These are phyloP conservation scores for Mirounga angustirostris DNA, from an alignment of 2,113 vertebrate genomes.

Conservation along the genomic window DNA sequence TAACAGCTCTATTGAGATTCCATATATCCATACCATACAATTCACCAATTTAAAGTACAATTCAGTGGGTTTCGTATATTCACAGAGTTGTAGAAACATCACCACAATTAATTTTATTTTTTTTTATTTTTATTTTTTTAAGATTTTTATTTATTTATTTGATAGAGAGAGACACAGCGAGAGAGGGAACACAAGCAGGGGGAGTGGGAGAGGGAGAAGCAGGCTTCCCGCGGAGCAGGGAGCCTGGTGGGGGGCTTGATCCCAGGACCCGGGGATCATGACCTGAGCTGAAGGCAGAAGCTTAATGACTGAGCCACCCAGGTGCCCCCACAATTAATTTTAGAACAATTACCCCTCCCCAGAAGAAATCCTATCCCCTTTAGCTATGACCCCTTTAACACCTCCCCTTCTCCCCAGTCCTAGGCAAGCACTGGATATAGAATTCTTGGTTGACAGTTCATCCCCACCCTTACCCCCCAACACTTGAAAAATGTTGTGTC, in stretches of 20 bases:
- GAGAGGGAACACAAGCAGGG: too few relatives aligned
- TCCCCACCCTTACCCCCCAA: not conserved
- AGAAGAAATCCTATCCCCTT: not conserved
- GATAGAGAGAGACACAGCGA: too few relatives aligned
- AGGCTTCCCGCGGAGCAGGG: too few relatives aligned
- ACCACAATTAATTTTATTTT: not conserved
- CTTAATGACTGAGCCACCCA: too few relatives aligned
- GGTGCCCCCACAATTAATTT: not conserved
- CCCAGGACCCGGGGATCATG: too few relatives aligned
- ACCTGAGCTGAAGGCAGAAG: too few relatives aligned
- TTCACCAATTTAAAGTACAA: conserved; percentile 34
- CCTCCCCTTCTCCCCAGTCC: too few relatives aligned
- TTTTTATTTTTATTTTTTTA: too few relatives aligned
- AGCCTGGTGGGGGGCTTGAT: too few relatives aligned
- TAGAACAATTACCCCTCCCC: not conserved
- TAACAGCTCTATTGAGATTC: not conserved
- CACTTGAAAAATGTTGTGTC: not conserved
- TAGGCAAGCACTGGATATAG: not conserved
- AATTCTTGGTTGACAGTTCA: not conserved
- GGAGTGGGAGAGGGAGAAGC: too few relatives aligned
- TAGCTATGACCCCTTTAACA: not conserved
- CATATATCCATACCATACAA: not conserved
- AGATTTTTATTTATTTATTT: too few relatives aligned
- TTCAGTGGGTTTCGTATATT: not conserved
- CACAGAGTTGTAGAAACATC: conserved; percentile 1